Evolutionary conservation across 2,888 invertebrate species (phyloP), one percentile per base, ranked within the genome.

Genomic region (Leptinotarsa rubiginosa): DNA sequence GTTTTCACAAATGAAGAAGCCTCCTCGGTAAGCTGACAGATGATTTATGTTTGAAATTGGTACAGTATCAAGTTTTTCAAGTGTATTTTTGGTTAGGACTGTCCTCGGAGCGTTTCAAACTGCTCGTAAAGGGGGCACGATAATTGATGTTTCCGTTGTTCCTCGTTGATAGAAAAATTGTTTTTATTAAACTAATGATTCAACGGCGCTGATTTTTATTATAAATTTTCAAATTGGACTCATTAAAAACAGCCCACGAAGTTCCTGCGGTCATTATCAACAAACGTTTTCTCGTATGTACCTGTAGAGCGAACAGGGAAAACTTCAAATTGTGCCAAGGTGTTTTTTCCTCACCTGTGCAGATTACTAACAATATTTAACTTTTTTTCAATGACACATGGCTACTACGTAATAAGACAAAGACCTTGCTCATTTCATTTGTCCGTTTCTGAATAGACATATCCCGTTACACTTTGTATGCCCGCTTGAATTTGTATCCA

Each of bases 11-110:
- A 85, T 85, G 85, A 85, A 83, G 84, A 84, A 83, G 80, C 83
- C 84, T 82, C 85, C 83, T 81, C 83, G 84, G 84, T 85, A 84
- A 85, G 84, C 77, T 79, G 79, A 78, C 80, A 79, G 80, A 79
- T 79, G 80, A 80, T 77, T 78, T 76, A 76, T 70, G 75, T 75
- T 75, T 70, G 18, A 71, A 76, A 76, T 78, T 65, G 76, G 71
- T 78, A 73, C 75, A 73, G 76, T 77, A 77, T 78, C 78, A 73
- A 73, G 62, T 78, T 76, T 76, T 75, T 70, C 31, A 25, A 50
- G 59, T 69, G 56, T 72, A 70, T 70, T 68, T 70, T 64, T 22
- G 52, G 59, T 65, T 65, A 47, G 41, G 59, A 20, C 50, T 52
- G 62, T 25, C 49, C 66, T 52, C 67, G 64, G 69, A 56, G 49